Base-by-base conservation (phyloP, 2,797 vertebrate species). In the Carapus acus region DNA sequence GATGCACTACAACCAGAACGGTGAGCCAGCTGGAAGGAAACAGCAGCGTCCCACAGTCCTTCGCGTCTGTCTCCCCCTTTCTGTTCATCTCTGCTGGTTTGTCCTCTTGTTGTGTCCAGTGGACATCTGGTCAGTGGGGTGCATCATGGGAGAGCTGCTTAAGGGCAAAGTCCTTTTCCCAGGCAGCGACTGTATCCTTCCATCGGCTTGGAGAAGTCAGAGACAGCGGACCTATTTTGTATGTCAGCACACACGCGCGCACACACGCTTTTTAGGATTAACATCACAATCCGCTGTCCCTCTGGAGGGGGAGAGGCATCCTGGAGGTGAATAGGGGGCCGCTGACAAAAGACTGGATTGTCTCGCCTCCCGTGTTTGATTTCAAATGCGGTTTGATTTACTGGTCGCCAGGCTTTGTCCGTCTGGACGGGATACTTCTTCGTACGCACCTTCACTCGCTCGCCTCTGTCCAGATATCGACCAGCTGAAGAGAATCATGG, bases 1-100 rank as follows among this genome's bases (percentile, higher is more conserved):
- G 95, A 99, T 97, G 96, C 96, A 99, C 72, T 99, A 99, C 78
- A 97, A 95, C 78, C 94, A 97, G 76, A 98, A 96, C 65, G 96
- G 96, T 97, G 78, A 83, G 68, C 4, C 24, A 12, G 2, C 1
- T 27, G 4, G 24, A 21, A n/a, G n/a, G n/a, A n/a, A n/a, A n/a
- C n/a, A n/a, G n/a, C n/a, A n/a, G n/a, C n/a, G n/a, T n/a, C n/a
- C n/a, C n/a, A n/a, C n/a, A n/a, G n/a, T n/a, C n/a, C n/a, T n/a
- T n/a, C n/a, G n/a, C n/a, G n/a, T n/a, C 31, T 33, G 31, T 5
- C 31, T 20, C 27, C 6, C 27, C 12, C 31, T 11, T 11, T 53
- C 2, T 49, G 20, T 2, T 59, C 24, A 27, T 27, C 24, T 27
- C 24, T 27, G n/a, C n/a, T n/a, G n/a, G n/a, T n/a, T n/a, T n/a